A percentile compares a stretch with the other conserved stretches of the same genome.
Conservation (phyloP, 2,113 vertebrate species). For the Cheirogaleus medius region DNA sequence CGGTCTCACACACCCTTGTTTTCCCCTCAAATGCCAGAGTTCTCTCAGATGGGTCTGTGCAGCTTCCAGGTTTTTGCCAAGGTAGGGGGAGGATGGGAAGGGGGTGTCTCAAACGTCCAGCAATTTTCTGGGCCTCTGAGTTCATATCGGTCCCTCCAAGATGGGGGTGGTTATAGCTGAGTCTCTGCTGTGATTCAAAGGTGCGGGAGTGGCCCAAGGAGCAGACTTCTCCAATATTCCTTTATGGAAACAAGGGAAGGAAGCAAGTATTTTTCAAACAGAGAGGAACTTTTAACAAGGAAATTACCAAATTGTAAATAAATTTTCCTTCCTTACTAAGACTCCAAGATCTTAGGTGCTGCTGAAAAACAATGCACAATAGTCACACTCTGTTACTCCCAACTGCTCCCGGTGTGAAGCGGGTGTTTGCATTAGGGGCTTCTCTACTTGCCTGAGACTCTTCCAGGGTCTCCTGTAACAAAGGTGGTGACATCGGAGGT, state of each 20-base stretch:
- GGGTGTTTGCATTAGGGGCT: accelerated
- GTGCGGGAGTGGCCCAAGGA: background rate
- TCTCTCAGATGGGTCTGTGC: background rate
- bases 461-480: background rate
- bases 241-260: background rate
- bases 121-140: background rate
- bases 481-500: background rate
- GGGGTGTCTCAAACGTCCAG: background rate
- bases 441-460: background rate
- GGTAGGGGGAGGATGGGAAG: accelerated
- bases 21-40: background rate
- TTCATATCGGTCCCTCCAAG: background rate
- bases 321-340: background rate
- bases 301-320: background rate
- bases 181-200: background rate
- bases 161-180: background rate
- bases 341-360: background rate
- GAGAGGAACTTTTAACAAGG: background rate
- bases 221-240: background rate
- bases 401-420: background rate
- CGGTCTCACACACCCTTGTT: background rate
- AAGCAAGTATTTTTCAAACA: background rate
- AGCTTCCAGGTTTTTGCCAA: background rate
- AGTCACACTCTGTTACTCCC: background rate
- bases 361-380: background rate